Conservation (phyloP, 1,140 invertebrate genomes). For the Vanessa tameamea region DNA sequence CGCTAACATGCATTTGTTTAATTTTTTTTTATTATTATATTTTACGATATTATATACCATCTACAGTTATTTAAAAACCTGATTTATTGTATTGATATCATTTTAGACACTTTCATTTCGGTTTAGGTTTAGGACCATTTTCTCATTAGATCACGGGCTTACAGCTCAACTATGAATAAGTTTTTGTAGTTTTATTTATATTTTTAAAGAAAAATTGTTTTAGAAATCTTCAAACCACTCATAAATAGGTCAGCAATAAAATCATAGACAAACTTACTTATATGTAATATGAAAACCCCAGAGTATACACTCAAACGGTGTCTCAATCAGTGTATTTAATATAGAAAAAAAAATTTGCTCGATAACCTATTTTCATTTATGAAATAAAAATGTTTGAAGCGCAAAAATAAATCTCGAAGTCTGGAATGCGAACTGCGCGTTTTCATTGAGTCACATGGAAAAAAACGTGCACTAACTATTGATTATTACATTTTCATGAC, state of each 20-base stretch:
- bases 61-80: too few relatives aligned
- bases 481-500: slow-evolving; percentile 19
- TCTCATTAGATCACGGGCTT: too few relatives aligned
- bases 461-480: slow-evolving; percentile 27
- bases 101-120: too few relatives aligned
- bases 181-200: too few relatives aligned
- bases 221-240: not conserved
- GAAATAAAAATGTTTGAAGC: not conserved
- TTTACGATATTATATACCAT: not conserved
- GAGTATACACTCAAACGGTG: not conserved
- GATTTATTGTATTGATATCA: too few relatives aligned
- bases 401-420: slow-evolving; percentile 12
- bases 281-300: not conserved
- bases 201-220: not conserved
- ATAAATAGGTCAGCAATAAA: slow-evolving; percentile 37
- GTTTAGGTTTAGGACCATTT: too few relatives aligned
- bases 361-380: not conserved
- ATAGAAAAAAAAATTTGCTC: not conserved
- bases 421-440: slow-evolving; percentile 11
- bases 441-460: slow-evolving; percentile 29
- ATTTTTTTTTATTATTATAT: not conserved
- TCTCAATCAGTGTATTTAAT: not conserved
- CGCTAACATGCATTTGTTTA: slow-evolving; percentile 6
- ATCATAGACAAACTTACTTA: slow-evolving; percentile 31
- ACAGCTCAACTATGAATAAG: too few relatives aligned